Conservation (phyloP, 1,140 invertebrate genomes). For the Kradibia gibbosae region DNA sequence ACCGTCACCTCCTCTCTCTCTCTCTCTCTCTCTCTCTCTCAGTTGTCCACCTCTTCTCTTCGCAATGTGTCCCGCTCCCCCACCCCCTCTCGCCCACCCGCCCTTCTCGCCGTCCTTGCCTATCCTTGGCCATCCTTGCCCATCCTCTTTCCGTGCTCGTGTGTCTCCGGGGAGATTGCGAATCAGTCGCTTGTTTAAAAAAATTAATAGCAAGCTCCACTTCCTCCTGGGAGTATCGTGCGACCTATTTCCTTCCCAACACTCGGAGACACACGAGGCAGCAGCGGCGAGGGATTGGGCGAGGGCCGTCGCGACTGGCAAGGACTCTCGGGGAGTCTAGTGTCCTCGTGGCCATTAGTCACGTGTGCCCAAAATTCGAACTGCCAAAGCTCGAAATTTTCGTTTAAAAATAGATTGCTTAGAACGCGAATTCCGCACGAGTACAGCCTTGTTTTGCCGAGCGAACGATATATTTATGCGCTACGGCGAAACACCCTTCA, state of each 20-base stretch:
- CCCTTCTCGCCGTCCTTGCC: neutral
- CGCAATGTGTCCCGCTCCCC: neutral
- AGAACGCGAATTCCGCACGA: neutral
- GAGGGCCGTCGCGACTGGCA: neutral
- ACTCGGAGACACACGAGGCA: neutral
- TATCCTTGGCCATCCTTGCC: neutral
- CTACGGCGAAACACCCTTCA: too few relatives aligned
- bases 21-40: slow-evolving; percentile 9
- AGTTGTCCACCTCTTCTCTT: neutral
- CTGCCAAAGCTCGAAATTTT: neutral
- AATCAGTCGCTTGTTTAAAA: slow-evolving; percentile 24
- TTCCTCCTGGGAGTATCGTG: neutral
- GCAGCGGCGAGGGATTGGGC: neutral
- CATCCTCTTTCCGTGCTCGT: neutral
- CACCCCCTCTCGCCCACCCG: too few relatives aligned
- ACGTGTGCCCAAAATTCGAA: neutral
- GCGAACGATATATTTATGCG: neutral
- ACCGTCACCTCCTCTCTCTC: too few relatives aligned
- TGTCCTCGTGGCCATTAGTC: neutral
- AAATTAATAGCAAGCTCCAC: slow-evolving; percentile 35
- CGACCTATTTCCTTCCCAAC: slow-evolving; percentile 7
- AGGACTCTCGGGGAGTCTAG: neutral
- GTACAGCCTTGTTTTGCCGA: neutral
- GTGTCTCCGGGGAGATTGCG: slow-evolving; percentile 23
- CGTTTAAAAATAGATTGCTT: neutral